Evolutionary conservation across 35 echinoderm and acorn worm genomes (phyloP).

Genomic region (Amphiura filiformis): DNA sequence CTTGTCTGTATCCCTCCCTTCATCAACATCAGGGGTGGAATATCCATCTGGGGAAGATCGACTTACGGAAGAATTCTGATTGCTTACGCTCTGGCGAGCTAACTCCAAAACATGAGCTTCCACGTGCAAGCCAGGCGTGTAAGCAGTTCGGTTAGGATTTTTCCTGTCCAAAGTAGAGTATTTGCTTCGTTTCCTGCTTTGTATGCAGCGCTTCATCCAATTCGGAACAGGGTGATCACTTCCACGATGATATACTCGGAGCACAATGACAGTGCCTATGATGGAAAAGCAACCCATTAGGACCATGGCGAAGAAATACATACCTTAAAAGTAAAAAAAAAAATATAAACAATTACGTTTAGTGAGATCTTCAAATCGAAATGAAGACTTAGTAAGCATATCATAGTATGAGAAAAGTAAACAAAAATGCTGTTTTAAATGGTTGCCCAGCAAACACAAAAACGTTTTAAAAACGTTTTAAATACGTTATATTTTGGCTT

Average conservation of each 20-base stretch:
- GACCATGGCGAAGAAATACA: conserved; percentile 1
- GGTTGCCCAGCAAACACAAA: too few relatives aligned
- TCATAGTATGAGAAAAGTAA: too few relatives aligned
- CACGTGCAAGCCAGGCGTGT: neutral
- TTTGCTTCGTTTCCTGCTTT: neutral
- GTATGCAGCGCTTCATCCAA: neutral
- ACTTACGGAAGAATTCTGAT: neutral
- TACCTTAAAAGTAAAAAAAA: neutral
- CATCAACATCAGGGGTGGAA: neutral
- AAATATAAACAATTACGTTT: too few relatives aligned
- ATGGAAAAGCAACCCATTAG: neutral
- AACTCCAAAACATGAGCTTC: neutral
- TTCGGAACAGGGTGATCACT: neutral
- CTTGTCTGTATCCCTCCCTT: neutral
- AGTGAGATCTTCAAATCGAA: too few relatives aligned
- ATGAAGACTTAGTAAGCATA: too few relatives aligned
- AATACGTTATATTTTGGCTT: too few relatives aligned
- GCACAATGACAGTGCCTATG: neutral
- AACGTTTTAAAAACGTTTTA: too few relatives aligned
- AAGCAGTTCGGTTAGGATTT: conserved; percentile 1
- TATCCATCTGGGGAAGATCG: neutral
- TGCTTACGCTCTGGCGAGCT: neutral
- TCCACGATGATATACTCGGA: neutral
- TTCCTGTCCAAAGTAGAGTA: neutral
- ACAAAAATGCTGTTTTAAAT: too few relatives aligned